phyloP scores from a whole-genome alignment of 2,113 vertebrate genomes.

The Centropristis striata region DNA sequence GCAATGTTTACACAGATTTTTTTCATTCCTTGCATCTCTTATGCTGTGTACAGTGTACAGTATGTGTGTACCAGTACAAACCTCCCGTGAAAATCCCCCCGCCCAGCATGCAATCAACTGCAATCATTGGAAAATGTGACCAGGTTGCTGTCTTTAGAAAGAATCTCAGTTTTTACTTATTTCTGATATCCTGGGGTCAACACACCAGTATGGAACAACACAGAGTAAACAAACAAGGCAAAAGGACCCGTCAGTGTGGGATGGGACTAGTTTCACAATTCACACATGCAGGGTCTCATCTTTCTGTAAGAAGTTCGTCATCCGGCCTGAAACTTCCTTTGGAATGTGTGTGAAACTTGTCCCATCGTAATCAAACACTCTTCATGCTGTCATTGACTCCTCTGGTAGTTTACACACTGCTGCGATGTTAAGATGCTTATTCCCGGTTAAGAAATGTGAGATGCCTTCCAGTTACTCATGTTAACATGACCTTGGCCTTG shows the following conservation, averaged over 20 bases:
- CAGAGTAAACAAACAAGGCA: neutral
- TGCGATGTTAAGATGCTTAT: neutral
- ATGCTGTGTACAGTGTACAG: neutral
- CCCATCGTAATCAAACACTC: neutral
- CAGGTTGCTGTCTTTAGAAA: neutral
- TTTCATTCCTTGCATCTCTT: neutral
- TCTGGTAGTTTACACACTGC: neutral
- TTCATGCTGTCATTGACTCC: neutral
- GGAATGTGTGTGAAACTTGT: neutral
- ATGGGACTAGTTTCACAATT: neutral
- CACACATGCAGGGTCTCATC: neutral
- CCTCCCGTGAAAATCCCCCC: neutral
- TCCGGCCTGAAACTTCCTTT: neutral
- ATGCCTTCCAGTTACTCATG: neutral
- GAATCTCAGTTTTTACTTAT: neutral
- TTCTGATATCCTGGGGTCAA: neutral
- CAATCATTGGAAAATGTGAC: constrained; percentile 19
- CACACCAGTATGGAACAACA: neutral
- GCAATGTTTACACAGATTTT: neutral
- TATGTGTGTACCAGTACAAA: neutral
- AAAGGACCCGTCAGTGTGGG: no score
- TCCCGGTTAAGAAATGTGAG: neutral
- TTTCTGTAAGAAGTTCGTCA: neutral
- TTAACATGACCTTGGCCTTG: neutral
- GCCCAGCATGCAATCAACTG: neutral